Evolutionary conservation across 1,140 invertebrate genomes (phyloP).

Genomic region (Aphidius ervi): DNA sequence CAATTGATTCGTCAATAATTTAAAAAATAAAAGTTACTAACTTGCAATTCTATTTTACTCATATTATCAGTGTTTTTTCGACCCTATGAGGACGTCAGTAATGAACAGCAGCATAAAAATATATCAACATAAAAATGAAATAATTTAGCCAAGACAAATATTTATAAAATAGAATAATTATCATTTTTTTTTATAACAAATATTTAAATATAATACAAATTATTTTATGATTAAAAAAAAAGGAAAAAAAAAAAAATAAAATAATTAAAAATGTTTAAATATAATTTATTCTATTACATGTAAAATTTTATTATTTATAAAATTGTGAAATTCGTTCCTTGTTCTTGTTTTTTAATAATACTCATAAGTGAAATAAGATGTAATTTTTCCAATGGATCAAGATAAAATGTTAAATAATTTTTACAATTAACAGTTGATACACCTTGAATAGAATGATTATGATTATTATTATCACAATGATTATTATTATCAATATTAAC

Average conservation of each 20-base stretch:
- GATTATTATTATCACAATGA: constrained; percentile 41
- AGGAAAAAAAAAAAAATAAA: neutral
- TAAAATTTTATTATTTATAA: constrained; percentile 30
- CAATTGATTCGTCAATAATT: too few species aligned
- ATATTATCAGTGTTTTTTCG: too few species aligned
- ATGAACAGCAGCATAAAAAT: too few species aligned
- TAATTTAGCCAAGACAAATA: constrained; percentile 9
- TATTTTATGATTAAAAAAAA: neutral
- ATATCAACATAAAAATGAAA: too few species aligned
- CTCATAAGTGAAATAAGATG: constrained; percentile 53
- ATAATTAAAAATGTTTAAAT: too few species aligned
- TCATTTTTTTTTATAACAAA: neutral
- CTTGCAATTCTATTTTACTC: too few species aligned
- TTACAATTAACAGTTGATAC: constrained; percentile 35
- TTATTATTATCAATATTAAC: constrained; percentile 38
- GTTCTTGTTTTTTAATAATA: constrained; percentile 52
- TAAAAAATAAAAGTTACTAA: neutral
- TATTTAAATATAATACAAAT: neutral
- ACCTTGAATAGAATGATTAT: constrained; percentile 31
- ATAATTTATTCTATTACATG: too few species aligned
- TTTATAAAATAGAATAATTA: neutral
- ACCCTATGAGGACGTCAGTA: too few species aligned
- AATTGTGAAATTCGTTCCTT: constrained; percentile 43
- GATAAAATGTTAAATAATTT: constrained; percentile 49
- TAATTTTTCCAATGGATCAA: constrained; percentile 50